Evolutionary conservation across 2,888 invertebrate genomes (phyloP), one percentile per base, ranked within the genome.

Genomic region (Volucella inanis): DNA sequence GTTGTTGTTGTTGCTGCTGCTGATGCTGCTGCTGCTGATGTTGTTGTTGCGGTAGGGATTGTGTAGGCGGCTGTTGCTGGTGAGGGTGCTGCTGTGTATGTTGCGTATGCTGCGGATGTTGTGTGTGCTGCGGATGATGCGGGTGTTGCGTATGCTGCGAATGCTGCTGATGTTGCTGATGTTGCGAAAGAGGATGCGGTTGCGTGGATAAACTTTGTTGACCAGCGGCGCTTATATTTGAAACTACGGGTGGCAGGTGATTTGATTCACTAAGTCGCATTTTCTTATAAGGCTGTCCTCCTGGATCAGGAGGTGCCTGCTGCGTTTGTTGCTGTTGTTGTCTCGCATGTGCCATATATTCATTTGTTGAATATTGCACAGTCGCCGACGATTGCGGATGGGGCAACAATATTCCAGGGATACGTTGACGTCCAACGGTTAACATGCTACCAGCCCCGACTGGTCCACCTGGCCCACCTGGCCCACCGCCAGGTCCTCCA

Each of bases 211-310:
- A 59, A 62, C 49, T 85, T 72, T 82, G 87, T 72, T 78, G 87
- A 59, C 81, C 80, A 54, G 61, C 84, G 62, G 87, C 94, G 93
- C 94, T 95, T 93, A 95, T 95, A 93, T 94, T 94, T 91, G 94
- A 94, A 88, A 86, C 78, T 70, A 82, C 77, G 52, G 89, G 87
- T 87, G 90, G 91, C 91, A 91, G 90, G 90, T 91, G 91, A 90
- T 91, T 91, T 84, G 90, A 87, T 68, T 91, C 91, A 87, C 89
- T 89, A 67, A 91, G 87, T 67, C 91, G 89, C 84, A 91, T 88
- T 87, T 91, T 91, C 77, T 91, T 91, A 84, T 90, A 91, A 52
- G 91, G 91, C 81, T 91, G 91, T 81, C 93, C 92, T 83, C 92
- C 91, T 64, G 93, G 90, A 88, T 92, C 92, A 2, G 92, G 90